Evolutionary conservation across 2,888 invertebrate species (phyloP), one percentile per base, ranked within the genome.

Genomic region (Leptothorax acervorum): DNA sequence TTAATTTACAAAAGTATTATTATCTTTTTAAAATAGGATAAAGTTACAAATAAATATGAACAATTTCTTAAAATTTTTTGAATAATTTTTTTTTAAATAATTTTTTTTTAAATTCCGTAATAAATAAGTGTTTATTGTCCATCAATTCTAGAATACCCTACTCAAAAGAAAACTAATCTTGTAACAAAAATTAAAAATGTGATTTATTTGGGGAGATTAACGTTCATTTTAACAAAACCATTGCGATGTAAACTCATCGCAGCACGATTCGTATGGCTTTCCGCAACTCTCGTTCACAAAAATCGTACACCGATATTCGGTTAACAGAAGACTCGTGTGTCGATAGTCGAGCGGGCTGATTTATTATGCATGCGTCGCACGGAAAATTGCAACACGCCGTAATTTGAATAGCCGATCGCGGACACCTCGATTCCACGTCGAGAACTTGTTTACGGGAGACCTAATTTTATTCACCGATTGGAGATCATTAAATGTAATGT

Each of bases 321-420:
- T 65, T 11, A 39, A 23, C 28, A 12, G 51, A 63, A 51, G 45
- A 62, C 11, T 63, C 23, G 28, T 23, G 39, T 23, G 15, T 6
- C 39, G 15, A 65, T 28, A 65, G 18, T 39, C 8, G 42, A 55
- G 31, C 60, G 45, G 1, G 3, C 15, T 48, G 35, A 66, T 55
- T 31, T 66, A 5, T 60, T 48, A 62, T 62, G 71, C 71, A 71
- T 60, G 60, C 48, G 48, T 71, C 48, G 48, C 79, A 71, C 35
- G 5, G 39, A 60, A 60, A 79, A 71, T 81, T 81, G 79, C 79
- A 79, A 79, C 60, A 70, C 28, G 35, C 31, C 45, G 66, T 55
- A 81, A 81, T 81, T 81, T 81, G 71, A 81, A 81, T 71, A 60
- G 12, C 15, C 18, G 35, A 81, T 81, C 48, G 28, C 48, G 79